phyloP scores from a whole-genome alignment of 2,888 invertebrate genomes.

The Cactoblastis cactorum region DNA sequence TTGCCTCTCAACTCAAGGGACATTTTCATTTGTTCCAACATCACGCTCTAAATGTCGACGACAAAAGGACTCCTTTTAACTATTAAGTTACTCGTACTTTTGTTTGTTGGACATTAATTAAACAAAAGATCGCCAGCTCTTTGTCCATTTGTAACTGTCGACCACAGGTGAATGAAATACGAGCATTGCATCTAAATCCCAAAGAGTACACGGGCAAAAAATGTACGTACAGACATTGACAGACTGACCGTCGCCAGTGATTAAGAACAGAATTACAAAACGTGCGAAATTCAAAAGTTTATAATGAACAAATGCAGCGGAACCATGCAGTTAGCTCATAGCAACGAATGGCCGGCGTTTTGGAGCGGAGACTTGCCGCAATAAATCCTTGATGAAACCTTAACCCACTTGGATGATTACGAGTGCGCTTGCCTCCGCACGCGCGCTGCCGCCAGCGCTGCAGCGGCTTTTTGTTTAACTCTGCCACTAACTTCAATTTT shows the following conservation, averaged over 20 bases:
- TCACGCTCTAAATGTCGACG: conserved; percentile 41
- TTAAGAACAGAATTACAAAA: conserved; percentile 34
- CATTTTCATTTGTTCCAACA: conserved; percentile 57
- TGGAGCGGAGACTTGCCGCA: conserved; percentile 79
- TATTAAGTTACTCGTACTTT: conserved; percentile 75
- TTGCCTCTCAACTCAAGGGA: conserved; percentile 62
- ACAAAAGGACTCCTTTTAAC: conserved; percentile 62
- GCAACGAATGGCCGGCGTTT: conserved; percentile 69
- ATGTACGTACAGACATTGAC: conserved; percentile 35
- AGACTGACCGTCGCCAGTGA: conserved; percentile 56
- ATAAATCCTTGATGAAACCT: conserved; percentile 79
- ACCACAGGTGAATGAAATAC: conserved; percentile 53
- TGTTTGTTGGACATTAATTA: conserved; percentile 68
- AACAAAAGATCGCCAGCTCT: conserved; percentile 64
- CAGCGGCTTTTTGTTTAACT: conserved; percentile 48
- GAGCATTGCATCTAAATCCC: conserved; percentile 30
- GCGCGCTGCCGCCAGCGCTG: conserved; percentile 54
- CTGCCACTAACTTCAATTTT: conserved; percentile 6
- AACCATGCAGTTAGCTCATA: conserved; percentile 74
- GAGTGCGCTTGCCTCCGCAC: conserved; percentile 54
- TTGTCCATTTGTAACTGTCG: conserved; percentile 46
- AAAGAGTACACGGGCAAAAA: conserved; percentile 28
- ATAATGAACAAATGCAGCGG: conserved; percentile 69
- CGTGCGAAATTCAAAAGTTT: conserved; percentile 45
- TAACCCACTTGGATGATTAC: conserved; percentile 79